phyloP scores from a whole-genome alignment of 2,113 vertebrate genomes.

The Carettochelys insculpta region DNA sequence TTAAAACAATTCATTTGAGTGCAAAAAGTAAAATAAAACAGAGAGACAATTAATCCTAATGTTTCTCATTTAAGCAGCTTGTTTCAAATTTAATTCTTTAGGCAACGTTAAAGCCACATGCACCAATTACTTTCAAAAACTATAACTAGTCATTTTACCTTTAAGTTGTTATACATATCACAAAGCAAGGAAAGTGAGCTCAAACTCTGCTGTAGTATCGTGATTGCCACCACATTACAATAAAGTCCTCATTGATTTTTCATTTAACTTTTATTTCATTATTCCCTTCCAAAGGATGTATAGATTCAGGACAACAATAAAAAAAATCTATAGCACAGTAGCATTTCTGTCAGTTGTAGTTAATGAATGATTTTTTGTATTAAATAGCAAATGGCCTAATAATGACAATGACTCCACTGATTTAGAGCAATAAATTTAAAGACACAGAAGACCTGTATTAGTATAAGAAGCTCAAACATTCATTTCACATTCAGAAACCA shows the following conservation, averaged over 20 bases:
- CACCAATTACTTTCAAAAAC: neutral
- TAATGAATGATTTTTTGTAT: slow-evolving; percentile 75
- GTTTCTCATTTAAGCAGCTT: neutral
- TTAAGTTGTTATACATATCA: neutral
- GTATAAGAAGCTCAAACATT: slow-evolving; percentile 69
- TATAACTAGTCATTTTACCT: neutral
- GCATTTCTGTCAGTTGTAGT: slow-evolving; percentile 72
- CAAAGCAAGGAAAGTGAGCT: slow-evolving; percentile 24
- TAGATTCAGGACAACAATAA: slow-evolving; percentile 65
- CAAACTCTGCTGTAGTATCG: neutral
- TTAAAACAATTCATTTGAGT: neutral
- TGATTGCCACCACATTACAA: neutral
- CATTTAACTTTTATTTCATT: slow-evolving; percentile 64
- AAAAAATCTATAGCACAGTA: slow-evolving; percentile 69
- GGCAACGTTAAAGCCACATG: neutral
- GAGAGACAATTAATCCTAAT: neutral
- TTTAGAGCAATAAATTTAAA: slow-evolving; percentile 74
- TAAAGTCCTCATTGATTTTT: slow-evolving; percentile 60
- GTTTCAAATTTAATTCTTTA: neutral
- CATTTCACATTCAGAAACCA: slow-evolving; percentile 70
- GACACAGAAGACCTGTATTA: slow-evolving; percentile 52
- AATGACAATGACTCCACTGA: slow-evolving; percentile 70
- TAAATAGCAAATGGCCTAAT: slow-evolving; percentile 64
- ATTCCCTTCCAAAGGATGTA: slow-evolving; percentile 64
- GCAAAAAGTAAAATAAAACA: neutral